Conservation (phyloP, 2,113 vertebrate species). For the Melanocharis versteri region DNA sequence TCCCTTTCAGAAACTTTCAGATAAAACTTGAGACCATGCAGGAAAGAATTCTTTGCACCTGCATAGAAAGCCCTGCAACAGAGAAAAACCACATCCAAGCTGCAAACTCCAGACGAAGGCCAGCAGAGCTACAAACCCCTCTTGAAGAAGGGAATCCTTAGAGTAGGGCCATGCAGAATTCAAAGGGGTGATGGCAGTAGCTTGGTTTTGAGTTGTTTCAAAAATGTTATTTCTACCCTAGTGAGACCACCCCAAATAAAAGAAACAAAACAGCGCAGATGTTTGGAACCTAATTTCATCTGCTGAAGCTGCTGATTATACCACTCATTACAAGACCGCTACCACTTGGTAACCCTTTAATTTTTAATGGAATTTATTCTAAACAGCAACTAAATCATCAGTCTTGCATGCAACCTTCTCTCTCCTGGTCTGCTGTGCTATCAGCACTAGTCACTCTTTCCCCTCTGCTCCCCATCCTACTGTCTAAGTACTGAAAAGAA, state of each 20-base stretch:
- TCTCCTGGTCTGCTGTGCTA: neutral
- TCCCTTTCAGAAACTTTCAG: neutral
- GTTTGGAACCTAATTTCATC: neutral
- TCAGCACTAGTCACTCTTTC: neutral
- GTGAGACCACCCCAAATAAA: neutral
- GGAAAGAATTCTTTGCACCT: neutral
- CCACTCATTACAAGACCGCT: neutral
- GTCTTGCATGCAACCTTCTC: neutral
- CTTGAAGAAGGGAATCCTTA: neutral
- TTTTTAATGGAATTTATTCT: neutral
- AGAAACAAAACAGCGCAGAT: neutral
- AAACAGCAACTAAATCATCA: neutral
- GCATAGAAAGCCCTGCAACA: neutral
- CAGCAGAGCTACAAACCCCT: neutral
- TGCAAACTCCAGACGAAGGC: neutral
- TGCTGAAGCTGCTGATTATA: neutral
- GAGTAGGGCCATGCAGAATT: neutral
- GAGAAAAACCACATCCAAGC: neutral
- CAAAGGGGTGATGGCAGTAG: neutral
- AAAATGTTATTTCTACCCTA: neutral
- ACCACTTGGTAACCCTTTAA: neutral
- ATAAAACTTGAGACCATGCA: neutral
- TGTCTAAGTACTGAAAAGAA: neutral
- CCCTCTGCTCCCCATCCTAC: neutral
- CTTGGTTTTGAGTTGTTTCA: neutral